Evolutionary conservation across 1,140 invertebrate species (phyloP).

Genomic region (Bombus difficillimus): DNA sequence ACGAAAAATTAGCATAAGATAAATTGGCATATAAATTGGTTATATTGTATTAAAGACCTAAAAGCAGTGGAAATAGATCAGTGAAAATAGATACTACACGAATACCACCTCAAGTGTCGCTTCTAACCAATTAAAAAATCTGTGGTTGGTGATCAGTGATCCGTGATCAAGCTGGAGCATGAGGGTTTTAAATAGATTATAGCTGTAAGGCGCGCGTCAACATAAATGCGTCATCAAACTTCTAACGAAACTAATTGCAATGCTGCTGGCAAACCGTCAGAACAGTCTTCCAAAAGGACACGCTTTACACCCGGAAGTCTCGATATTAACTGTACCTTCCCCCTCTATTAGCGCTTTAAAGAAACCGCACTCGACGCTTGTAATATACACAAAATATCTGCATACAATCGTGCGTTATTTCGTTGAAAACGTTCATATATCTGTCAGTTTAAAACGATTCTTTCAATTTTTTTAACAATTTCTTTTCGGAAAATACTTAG

Average conservation of each 20-base stretch:
- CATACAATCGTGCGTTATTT: not conserved
- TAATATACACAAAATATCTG: not conserved
- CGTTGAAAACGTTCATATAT: not conserved
- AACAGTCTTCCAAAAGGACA: not conserved
- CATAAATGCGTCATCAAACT: not conserved
- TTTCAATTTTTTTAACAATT: no score
- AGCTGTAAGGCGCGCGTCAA: not conserved
- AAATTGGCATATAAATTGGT: no score
- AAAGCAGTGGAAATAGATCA: not conserved
- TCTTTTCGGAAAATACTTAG: no score
- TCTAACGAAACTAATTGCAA: slow-evolving; percentile 21
- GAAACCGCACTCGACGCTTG: no score
- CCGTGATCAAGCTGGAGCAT: not conserved
- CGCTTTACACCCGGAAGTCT: slow-evolving; percentile 5
- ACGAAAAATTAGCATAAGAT: no score
- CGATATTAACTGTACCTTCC: slow-evolving; percentile 9
- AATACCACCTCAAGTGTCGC: not conserved
- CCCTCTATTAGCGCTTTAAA: not conserved
- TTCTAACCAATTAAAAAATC: not conserved
- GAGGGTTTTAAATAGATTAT: not conserved
- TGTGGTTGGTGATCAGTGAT: not conserved
- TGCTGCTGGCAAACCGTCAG: not conserved
- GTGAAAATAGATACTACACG: not conserved
- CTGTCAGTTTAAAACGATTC: no score
- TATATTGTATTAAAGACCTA: not conserved